A percentile compares a stretch with the other conserved stretches of the same genome.
Conservation (phyloP, 2,888 invertebrate species). For the Cotesia congregata region DNA sequence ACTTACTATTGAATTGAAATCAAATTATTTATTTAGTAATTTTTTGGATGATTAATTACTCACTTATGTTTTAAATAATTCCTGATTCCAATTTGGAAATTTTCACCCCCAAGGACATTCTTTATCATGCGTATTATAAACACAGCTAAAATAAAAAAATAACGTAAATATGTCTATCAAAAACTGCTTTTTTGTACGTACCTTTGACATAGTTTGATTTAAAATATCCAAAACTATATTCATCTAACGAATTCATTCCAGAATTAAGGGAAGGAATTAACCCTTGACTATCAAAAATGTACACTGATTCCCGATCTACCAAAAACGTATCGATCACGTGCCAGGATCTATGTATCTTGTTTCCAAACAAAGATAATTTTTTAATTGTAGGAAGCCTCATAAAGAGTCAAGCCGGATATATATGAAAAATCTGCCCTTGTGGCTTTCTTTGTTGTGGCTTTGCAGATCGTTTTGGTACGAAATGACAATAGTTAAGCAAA, state of each 20-base stretch:
- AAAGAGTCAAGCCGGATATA: too few species aligned
- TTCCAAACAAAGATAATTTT: neutral
- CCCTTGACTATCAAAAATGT: constrained; percentile 66
- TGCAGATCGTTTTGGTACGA: neutral
- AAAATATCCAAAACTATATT: too few species aligned
- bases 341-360: constrained; percentile 47
- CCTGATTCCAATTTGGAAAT: constrained; percentile 69
- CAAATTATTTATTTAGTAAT: constrained; percentile 35
- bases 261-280: constrained; percentile 73
- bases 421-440: too few species aligned
- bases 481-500: too few species aligned
- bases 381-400: neutral
- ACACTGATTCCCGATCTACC: constrained; percentile 66
- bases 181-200: too few species aligned
- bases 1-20: constrained; percentile 37
- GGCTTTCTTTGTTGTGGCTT: too few species aligned
- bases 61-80: constrained; percentile 54
- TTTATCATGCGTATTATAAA: constrained; percentile 74
- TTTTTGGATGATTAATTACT: constrained; percentile 67
- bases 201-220: too few species aligned
- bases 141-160: constrained; percentile 66
- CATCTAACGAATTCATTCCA: constrained; percentile 17
- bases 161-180: neutral
- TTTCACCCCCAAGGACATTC: constrained; percentile 69
- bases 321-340: constrained; percentile 74